Percentiles rank a stretch among this genome's conserved stretches.
Evolutionary conservation across 1,140 invertebrate species (phyloP).

Genomic region (Octopus bimaculoides): DNA sequence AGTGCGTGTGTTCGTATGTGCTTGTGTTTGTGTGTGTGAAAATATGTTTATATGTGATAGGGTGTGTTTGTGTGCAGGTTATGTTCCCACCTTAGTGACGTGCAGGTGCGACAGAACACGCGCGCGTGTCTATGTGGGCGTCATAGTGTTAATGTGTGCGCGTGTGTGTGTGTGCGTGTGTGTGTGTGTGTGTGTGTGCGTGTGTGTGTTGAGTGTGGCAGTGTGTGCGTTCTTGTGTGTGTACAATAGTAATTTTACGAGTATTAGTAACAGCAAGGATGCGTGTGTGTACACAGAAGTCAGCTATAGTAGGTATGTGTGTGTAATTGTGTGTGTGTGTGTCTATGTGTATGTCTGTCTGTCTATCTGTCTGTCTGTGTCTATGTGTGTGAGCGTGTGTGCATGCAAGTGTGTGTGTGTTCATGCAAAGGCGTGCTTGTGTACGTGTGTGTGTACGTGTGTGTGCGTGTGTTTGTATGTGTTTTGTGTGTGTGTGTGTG

Average conservation of each 20-base stretch:
- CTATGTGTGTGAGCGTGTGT: background rate
- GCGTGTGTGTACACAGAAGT: background rate
- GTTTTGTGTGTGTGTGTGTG: no score
- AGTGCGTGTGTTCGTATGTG: background rate
- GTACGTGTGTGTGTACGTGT: background rate
- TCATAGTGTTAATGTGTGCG: background rate
- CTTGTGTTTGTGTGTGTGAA: background rate
- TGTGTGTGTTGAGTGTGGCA: background rate
- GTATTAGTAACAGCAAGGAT: background rate
- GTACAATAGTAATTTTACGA: background rate
- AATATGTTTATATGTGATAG: background rate
- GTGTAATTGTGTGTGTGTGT: background rate
- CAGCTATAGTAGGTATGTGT: background rate
- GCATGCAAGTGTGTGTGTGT: constrained; percentile 2
- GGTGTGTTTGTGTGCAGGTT: background rate
- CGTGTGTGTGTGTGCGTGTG: background rate
- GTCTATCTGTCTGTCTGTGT: no score
- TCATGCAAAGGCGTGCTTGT: background rate
- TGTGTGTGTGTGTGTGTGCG: background rate
- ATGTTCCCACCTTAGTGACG: background rate
- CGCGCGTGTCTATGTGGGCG: background rate
- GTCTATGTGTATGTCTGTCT: no score
- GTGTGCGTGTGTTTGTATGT: background rate
- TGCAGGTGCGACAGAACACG: background rate
- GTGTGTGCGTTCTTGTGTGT: background rate